phyloP scores from a whole-genome alignment of 2,888 invertebrate genomes.

The Monopis laevigella region DNA sequence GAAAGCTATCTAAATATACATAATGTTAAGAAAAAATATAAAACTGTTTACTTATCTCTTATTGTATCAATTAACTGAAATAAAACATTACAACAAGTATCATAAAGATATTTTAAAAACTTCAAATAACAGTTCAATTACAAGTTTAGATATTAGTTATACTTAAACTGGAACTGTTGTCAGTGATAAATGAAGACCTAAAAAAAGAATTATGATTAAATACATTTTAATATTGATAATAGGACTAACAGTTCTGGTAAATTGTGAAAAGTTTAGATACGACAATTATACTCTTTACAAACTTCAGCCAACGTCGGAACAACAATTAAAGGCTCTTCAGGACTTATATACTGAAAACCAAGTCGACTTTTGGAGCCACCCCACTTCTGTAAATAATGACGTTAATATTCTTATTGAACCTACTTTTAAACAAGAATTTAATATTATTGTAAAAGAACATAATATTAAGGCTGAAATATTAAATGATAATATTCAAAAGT shows the following conservation, averaged over 20 bases:
- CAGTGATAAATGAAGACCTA: too few species aligned
- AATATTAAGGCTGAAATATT: slow-evolving; percentile 25
- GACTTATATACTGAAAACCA: slow-evolving; percentile 22
- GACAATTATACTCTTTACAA: slow-evolving; percentile 45
- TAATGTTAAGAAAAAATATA: too few species aligned
- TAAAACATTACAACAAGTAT: too few species aligned
- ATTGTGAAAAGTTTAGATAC: slow-evolving; percentile 19
- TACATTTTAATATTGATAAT: neutral
- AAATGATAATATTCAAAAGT: slow-evolving; percentile 37
- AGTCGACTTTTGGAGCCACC: slow-evolving; percentile 18
- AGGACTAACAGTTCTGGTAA: neutral
- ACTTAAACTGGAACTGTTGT: too few species aligned
- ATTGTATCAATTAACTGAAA: too few species aligned
- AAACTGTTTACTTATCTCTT: too few species aligned
- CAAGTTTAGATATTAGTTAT: too few species aligned
- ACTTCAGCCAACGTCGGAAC: slow-evolving; percentile 30
- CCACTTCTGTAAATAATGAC: slow-evolving; percentile 16
- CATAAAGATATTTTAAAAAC: too few species aligned
- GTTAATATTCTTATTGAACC: slow-evolving; percentile 37
- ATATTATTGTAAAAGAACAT: slow-evolving; percentile 23
- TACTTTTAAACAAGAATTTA: slow-evolving; percentile 26
- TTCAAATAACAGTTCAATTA: too few species aligned
- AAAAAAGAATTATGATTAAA: too few species aligned
- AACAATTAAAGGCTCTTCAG: slow-evolving; percentile 29
- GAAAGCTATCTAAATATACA: too few species aligned